Evolutionary conservation across 2,797 vertebrate species (phyloP), one percentile per base, ranked within the genome.

Genomic region (Rousettus madagascariensis): DNA sequence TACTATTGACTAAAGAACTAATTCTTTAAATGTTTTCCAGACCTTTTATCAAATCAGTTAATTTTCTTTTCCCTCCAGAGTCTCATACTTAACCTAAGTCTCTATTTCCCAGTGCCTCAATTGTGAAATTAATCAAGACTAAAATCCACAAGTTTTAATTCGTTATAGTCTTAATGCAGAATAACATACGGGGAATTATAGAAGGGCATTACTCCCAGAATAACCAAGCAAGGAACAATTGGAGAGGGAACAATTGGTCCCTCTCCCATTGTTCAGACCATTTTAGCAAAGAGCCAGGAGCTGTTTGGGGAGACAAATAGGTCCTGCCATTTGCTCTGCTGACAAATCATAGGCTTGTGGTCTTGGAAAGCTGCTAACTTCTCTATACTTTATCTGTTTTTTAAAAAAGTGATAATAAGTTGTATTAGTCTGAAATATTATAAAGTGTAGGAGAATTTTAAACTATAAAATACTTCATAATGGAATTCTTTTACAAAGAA

Each of bases 121-220:
- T 13, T 95, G 38, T 87, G 19, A 59, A 43, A 83, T 43, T 82
- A 95, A 87, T 90, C 51, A 94, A 84, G 57, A 92, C 41, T 71
- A 41, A 96, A 82, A 33, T 79, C 10, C 86, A 71, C 13, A 83
- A 4, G 5, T 30, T 93, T 96, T 74, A 78, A 93, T 91, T 92
- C 92, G 30, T 19, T 72, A 22, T 71, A 33, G 1, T n/a, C 33
- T 15, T 82, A 38, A 33, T 51, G 75, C 55, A 90, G n/a, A 88
- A 79, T 15, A 85, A 74, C 33, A 93, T 63, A 84, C 92, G 61
- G 49, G 6, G 74, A 91, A 88, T 66, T 71, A 77, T 30, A 85
- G 13, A 46, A 22, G 24, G 7, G 2, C 36, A 17, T 77, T 63
- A 72, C 61, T 78, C 43, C 33, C 33, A 65, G 38, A 65, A 43